Evolutionary conservation across 2,113 vertebrate genomes (phyloP).

Genomic region (Aythya baeri): DNA sequence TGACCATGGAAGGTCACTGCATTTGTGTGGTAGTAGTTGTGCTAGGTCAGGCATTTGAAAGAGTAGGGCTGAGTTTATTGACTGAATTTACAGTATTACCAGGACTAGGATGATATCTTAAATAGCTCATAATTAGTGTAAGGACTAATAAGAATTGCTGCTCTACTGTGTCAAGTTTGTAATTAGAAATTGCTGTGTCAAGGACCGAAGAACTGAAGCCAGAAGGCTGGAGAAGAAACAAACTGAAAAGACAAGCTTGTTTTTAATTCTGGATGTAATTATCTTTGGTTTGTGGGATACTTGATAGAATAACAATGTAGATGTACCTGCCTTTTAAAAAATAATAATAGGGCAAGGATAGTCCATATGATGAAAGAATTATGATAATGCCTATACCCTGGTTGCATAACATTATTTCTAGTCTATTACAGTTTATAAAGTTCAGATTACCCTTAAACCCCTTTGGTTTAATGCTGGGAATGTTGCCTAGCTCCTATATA

Average conservation of each 20-base stretch:
- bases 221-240: neutral
- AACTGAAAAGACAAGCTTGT: neutral
- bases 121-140: neutral
- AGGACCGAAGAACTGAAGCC: constrained; percentile 3
- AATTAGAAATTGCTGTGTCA: constrained; percentile 15
- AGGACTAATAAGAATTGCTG: neutral
- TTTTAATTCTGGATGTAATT: neutral
- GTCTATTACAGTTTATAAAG: neutral
- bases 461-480: neutral
- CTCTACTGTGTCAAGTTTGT: neutral
- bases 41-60: neutral
- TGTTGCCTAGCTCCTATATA: neutral
- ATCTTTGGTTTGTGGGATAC: neutral
- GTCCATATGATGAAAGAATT: neutral
- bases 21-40: neutral
- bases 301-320: neutral
- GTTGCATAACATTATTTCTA: neutral
- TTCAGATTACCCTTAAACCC: neutral
- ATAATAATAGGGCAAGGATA: rapidly evolving
- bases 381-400: neutral
- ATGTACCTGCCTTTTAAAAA: neutral
- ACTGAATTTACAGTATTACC: neutral
- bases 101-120: neutral
- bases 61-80: neutral
- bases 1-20: neutral